These are phyloP conservation scores for Perizoma affinitatum DNA, from an alignment of 2,888 invertebrate genomes.

Conservation along the genomic window DNA sequence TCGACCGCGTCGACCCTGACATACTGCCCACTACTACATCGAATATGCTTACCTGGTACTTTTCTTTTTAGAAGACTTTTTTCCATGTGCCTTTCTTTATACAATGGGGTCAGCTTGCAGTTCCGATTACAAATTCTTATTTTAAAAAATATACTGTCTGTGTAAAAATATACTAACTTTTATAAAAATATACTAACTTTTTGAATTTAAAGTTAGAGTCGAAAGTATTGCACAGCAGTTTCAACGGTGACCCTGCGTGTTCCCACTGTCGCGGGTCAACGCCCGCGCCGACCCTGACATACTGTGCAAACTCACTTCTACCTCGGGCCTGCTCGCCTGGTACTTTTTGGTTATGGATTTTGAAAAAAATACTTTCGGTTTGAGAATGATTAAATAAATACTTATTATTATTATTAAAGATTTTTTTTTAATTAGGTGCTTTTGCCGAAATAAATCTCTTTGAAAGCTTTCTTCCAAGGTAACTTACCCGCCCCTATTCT, in stretches of 20 bases:
- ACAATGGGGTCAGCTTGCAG: too few relatives aligned
- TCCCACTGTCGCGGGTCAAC: slow-evolving; percentile 31
- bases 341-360: slow-evolving; percentile 22
- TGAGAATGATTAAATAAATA: too few relatives aligned
- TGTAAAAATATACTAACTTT: too few relatives aligned
- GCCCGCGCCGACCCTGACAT: slow-evolving; percentile 36
- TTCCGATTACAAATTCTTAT: too few relatives aligned
- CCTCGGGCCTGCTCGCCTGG: slow-evolving; percentile 13
- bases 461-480: too few relatives aligned
- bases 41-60: slow-evolving; percentile 22
- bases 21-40: slow-evolving; percentile 18
- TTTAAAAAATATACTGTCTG: too few relatives aligned
- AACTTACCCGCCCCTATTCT: too few relatives aligned
- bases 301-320: slow-evolving; percentile 21
- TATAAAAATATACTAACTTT: too few relatives aligned
- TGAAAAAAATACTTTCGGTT: slow-evolving; percentile 13
- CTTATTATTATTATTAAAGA: too few relatives aligned
- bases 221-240: slow-evolving; percentile 11
- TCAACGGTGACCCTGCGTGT: slow-evolving; percentile 21
- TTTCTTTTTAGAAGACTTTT: slow-evolving; percentile 2
- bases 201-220: neutral
- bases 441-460: too few relatives aligned
- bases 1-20: slow-evolving; percentile 31
- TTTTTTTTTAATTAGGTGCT: too few relatives aligned
- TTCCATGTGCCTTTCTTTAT: too few relatives aligned